Percentiles rank a stretch among this genome's conserved stretches.
phyloP scores from a whole-genome alignment of 2,113 vertebrate genomes.

The Otus sunia region DNA sequence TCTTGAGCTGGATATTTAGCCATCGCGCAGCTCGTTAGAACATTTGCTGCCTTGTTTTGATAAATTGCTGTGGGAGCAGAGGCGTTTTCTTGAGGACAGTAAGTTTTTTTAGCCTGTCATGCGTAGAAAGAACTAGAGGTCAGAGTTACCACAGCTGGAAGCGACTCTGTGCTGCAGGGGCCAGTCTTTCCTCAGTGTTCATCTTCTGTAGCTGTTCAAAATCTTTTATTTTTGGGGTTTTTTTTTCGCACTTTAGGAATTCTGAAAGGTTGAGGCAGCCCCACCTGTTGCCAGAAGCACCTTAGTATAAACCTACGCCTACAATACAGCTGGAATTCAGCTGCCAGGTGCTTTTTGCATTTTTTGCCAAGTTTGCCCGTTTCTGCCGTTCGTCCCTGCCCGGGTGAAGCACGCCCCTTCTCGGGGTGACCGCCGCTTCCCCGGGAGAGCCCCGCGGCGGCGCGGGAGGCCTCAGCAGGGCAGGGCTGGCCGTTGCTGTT shows the following conservation, averaged over 20 bases:
- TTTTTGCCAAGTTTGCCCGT: background rate
- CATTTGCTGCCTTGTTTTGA: background rate
- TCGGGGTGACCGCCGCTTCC: fast-evolving
- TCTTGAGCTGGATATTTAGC: background rate
- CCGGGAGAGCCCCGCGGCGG: too few relatives aligned
- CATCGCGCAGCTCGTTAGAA: background rate
- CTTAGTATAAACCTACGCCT: background rate
- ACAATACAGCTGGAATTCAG: background rate
- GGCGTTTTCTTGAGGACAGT: background rate
- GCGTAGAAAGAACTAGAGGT: background rate
- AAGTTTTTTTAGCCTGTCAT: background rate
- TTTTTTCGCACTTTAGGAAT: background rate
- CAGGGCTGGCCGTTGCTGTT: background rate
- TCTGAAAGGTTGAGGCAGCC: background rate
- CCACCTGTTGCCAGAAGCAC: background rate
- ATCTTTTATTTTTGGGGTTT: background rate
- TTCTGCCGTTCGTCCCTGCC: background rate
- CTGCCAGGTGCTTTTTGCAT: too few relatives aligned
- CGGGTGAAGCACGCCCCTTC: fast-evolving
- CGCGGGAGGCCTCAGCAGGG: background rate
- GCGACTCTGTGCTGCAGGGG: background rate
- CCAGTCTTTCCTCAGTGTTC: background rate
- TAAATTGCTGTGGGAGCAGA: background rate
- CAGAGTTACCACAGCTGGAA: background rate
- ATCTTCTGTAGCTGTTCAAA: background rate